Percentiles rank a stretch among this genome's conserved stretches.
Evolutionary conservation across 2,888 invertebrate species (phyloP).

Genomic region (Ochlodes sylvanus): DNA sequence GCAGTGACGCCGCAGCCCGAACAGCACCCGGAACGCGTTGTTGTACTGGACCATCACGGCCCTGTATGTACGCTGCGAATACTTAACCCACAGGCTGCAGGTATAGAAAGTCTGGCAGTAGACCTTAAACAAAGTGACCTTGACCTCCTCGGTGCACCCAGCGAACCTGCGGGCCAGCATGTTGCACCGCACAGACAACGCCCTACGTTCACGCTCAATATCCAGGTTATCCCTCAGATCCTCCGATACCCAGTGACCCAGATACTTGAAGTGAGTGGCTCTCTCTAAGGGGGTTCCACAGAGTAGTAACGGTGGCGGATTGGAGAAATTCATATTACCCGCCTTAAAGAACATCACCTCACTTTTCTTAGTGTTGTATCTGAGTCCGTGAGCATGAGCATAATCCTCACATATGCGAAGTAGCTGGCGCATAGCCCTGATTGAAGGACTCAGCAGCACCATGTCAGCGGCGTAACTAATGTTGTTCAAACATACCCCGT

Average conservation of each 20-base stretch:
- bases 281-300: background rate
- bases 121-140: background rate
- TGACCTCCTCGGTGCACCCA: background rate
- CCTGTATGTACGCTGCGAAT: slow-evolving; percentile 3
- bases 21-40: slow-evolving; percentile 4
- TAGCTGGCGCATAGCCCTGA: slow-evolving; percentile 17
- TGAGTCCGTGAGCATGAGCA: slow-evolving; percentile 18
- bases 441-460: slow-evolving; percentile 30
- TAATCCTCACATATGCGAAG: slow-evolving; percentile 19
- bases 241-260: slow-evolving; percentile 5
- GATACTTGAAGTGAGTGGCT: slow-evolving; percentile 11
- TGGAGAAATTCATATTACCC: background rate
- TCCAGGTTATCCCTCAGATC: background rate
- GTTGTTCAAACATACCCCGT: slow-evolving; percentile 17
- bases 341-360: slow-evolving; percentile 22
- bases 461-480: background rate
- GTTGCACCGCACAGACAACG: slow-evolving; percentile 1
- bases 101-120: slow-evolving; percentile 30
- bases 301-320: background rate
- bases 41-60: slow-evolving; percentile 3
- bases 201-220: background rate
- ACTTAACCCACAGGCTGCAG: slow-evolving; percentile 17
- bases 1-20: background rate
- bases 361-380: slow-evolving; percentile 17
- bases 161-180: slow-evolving; percentile 11